Evolutionary conservation across 1,140 invertebrate species (phyloP).

Genomic region (Hirudo medicinalis): DNA sequence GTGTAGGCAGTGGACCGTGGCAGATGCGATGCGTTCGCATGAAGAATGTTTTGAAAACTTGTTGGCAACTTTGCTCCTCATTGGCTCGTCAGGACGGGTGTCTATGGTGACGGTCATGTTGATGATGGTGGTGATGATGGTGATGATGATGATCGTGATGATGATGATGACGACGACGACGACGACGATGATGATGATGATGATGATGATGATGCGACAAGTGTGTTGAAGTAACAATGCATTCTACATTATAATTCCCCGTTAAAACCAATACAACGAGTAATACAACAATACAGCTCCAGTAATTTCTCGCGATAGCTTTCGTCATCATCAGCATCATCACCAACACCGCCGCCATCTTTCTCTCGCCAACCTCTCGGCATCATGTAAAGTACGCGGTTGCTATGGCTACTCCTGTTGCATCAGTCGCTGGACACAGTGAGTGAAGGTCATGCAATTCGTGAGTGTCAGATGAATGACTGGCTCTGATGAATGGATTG

Average conservation of each 20-base stretch:
- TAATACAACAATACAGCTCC: too few relatives aligned
- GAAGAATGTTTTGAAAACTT: constrained; percentile 12
- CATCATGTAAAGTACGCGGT: background rate
- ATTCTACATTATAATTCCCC: too few relatives aligned
- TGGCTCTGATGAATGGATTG: too few relatives aligned
- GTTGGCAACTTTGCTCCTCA: background rate
- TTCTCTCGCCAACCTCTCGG: background rate
- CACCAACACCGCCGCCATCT: background rate
- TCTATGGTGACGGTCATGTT: too few relatives aligned
- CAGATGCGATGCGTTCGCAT: background rate
- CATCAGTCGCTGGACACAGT: background rate
- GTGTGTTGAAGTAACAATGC: too few relatives aligned
- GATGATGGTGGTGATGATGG: too few relatives aligned
- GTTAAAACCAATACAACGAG: too few relatives aligned
- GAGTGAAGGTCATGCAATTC: background rate
- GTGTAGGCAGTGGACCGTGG: background rate
- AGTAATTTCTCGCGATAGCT: background rate
- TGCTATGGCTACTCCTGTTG: background rate
- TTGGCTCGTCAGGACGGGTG: background rate
- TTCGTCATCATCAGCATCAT: background rate
- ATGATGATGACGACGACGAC: too few relatives aligned
- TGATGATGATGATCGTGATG: too few relatives aligned
- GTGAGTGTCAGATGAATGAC: too few relatives aligned
- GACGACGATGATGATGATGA: too few relatives aligned
- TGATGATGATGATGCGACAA: too few relatives aligned